Evolutionary conservation across 2,113 vertebrate genomes (phyloP), one percentile per base, ranked within the genome.

Genomic region (Arothron firmamentum): DNA sequence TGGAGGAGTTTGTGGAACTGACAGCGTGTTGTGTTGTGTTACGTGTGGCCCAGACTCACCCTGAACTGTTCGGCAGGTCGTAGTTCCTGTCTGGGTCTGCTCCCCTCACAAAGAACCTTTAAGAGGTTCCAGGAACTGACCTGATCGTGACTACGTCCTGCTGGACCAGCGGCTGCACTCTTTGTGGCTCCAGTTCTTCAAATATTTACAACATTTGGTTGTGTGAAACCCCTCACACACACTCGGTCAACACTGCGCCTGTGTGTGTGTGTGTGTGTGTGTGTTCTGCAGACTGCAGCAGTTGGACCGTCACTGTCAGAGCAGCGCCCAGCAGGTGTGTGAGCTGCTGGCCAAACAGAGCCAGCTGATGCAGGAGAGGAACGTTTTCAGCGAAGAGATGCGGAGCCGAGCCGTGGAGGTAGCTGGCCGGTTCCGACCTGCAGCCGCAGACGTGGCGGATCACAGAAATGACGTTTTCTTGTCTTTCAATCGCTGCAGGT

Each of bases 261-360:
- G n/a, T 41, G 52, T 53, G 62, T 45, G 55, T 47, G 56, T 62
- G 69, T 73, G 48, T 63, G 56, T 62, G 70, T 71, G 56, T 78
- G 67, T 79, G 63, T 84, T 71, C 72, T 76, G 47, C 88, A 98
- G 96, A 88, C 90, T 98, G 77, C 87, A 90, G 80, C 94, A 98
- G 89, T 92, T 97, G 88, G 95, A 96, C 79, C 90, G 89, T 84
- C 93, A 95, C 78, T 90, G 95, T 88, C 94, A 97, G 90, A 84
- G 83, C 84, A 93, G 93, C 21, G 93, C 94, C 63, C 93, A 92
- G 91, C 95, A 98, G 86, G 90, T 97, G 84, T 90, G 92, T 76
- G 93, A 94, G 86, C 76, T 98, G 65, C 93, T 98, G 80, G 88
- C 79, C 89, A 93, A 88, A 86, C 94, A 97, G 90, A 95, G 91